Evolutionary conservation across 53 echinoderm and acorn worm species (phyloP), one percentile per base, ranked within the genome.

Genomic region (Patiria pectinifera): DNA sequence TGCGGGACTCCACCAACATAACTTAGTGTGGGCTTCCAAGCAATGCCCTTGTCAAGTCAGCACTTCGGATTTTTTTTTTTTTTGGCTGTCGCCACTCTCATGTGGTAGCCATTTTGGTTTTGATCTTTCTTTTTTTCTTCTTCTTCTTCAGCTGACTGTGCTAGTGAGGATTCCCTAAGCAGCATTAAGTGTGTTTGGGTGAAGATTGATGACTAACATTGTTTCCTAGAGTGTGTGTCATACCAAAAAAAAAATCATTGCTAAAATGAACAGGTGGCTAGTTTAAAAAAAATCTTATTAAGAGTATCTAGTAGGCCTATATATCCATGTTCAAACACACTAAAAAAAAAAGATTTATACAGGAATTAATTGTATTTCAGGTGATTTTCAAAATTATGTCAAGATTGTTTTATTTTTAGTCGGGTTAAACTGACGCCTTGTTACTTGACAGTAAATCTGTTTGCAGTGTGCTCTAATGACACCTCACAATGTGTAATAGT

Each of bases 1-100:
- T 76, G 76, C 1, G 66, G 19, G 66, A 66, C 66, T 66, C 66
- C 19, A 66, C 66, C 66, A 66, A 15, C 66, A 16, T 3, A 18
- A 66, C 15, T 15, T 11, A 18, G 19, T 3, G 15, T 0, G 66
- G 10, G 66, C 14, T 14, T 11, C 14, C 66, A 16, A 15, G 63
- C 63, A 5, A 14, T 66, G 14, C 81, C 90, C 90, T 81, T 90
- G 90, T 90, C 90, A 81, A 90, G 90, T 90, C 90, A 90, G 90
- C 90, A 90, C 2, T 90, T 80, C 81, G 18, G 69, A 77, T n/a
- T 80, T 45, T 46, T 61, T 71, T 12, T 60, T 8, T 61, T 71
- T 12, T 60, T 8, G 14, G 35, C 60, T 60, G 61, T 78, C 89
- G 9, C 13, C 85, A 69, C 45, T 23, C 43, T 24, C 74, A 48